Evolutionary conservation across 2,113 vertebrate species (phyloP).

Genomic region (Forbesichthys agassizii): DNA sequence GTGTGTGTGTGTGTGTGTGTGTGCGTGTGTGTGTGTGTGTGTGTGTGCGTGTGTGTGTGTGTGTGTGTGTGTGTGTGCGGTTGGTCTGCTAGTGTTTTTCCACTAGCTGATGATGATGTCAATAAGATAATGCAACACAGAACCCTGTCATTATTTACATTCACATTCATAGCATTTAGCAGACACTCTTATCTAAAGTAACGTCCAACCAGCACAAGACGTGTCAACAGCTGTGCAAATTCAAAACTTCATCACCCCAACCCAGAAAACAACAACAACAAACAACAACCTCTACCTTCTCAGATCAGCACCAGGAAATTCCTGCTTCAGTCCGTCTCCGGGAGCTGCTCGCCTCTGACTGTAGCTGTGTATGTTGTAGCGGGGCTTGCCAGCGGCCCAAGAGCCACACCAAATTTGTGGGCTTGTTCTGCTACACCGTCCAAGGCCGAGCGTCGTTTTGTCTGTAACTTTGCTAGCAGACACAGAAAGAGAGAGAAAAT

Average conservation of each 20-base stretch:
- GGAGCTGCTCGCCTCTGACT: neutral
- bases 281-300: conserved; percentile 1
- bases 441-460: conserved; percentile 39
- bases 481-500: conserved; percentile 17
- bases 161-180: too few relatives aligned
- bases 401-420: conserved; percentile 56
- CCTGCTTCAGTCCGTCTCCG: conserved; percentile 26
- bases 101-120: neutral
- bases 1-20: too few relatives aligned
- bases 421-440: conserved; percentile 40
- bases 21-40: too few relatives aligned
- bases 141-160: too few relatives aligned
- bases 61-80: too few relatives aligned
- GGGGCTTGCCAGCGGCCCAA: conserved; percentile 42
- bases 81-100: neutral
- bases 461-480: conserved; percentile 39
- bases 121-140: neutral
- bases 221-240: too few relatives aligned
- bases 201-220: too few relatives aligned
- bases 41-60: too few relatives aligned
- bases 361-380: conserved; percentile 50
- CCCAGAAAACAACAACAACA: too few relatives aligned
- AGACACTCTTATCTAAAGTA: too few relatives aligned
- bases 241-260: too few relatives aligned
- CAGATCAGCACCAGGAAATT: conserved; percentile 28